A percentile compares a stretch with the other conserved stretches of the same genome.
Evolutionary conservation across 2,888 invertebrate species (phyloP).

Genomic region (Andrena camellia): DNA sequence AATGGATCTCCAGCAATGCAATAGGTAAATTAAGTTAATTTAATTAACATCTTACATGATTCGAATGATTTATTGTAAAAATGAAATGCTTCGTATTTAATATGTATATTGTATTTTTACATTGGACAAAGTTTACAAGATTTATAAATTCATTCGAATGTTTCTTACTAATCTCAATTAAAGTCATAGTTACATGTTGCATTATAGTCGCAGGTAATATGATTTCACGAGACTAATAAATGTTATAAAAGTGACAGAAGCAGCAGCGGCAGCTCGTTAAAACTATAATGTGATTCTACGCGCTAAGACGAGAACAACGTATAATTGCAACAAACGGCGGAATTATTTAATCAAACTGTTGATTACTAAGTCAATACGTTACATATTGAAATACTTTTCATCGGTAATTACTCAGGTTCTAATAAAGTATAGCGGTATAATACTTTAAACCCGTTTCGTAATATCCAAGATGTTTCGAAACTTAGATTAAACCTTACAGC

Average conservation of each 20-base stretch:
- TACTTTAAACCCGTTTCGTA: slow-evolving; percentile 25
- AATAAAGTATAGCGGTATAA: slow-evolving; percentile 26
- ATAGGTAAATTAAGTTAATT: slow-evolving; percentile 36
- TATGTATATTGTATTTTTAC: slow-evolving; percentile 38
- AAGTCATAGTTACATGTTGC: slow-evolving; percentile 6
- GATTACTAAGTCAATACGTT: slow-evolving; percentile 35
- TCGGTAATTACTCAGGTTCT: slow-evolving; percentile 29
- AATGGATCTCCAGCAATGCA: slow-evolving; percentile 2
- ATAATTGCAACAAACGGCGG: slow-evolving; percentile 13
- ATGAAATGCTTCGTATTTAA: slow-evolving; percentile 44
- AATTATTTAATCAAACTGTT: slow-evolving; percentile 30
- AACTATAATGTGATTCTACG: slow-evolving; percentile 35
- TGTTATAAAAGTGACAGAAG: slow-evolving; percentile 29
- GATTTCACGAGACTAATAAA: slow-evolving; percentile 27
- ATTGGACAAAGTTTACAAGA: slow-evolving; percentile 38
- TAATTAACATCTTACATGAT: slow-evolving; percentile 14
- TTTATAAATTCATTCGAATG: slow-evolving; percentile 31
- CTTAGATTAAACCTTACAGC: slow-evolving; percentile 14
- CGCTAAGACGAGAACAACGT: slow-evolving; percentile 15
- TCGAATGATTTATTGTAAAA: slow-evolving; percentile 29
- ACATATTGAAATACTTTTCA: slow-evolving; percentile 33
- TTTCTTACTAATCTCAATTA: slow-evolving; percentile 31
- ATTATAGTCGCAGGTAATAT: neutral
- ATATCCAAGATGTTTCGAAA: slow-evolving; percentile 12
- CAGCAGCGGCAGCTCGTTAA: slow-evolving; percentile 17